Conservation (phyloP, 23 tunicate genomes). For the Trididemnum clinides region DNA sequence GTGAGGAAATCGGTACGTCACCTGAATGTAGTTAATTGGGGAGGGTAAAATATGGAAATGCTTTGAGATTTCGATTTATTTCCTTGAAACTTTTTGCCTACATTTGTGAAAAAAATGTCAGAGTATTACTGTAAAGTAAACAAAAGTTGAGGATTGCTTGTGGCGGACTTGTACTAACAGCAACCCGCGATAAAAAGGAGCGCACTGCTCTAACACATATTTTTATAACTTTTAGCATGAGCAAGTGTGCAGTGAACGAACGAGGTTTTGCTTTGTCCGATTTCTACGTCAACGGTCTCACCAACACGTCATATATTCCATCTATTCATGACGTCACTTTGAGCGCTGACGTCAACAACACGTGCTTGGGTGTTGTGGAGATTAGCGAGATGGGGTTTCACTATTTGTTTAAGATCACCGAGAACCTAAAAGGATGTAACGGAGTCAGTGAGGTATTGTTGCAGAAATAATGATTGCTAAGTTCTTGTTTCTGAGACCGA, state of each 20-base stretch:
- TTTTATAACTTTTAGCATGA: slow-evolving; percentile 5
- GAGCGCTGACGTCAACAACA: slow-evolving; percentile 18
- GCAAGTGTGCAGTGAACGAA: slow-evolving; percentile 32
- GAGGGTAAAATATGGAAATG: no score
- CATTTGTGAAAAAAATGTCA: no score
- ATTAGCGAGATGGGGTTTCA: not conserved
- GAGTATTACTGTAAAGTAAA: no score
- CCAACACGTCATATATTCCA: not conserved
- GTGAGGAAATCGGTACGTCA: no score
- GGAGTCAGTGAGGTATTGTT: not conserved
- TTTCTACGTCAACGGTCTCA: slow-evolving; percentile 35
- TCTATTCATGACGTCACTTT: slow-evolving; percentile 12
- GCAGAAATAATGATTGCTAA: not conserved
- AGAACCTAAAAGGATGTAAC: slow-evolving; percentile 14
- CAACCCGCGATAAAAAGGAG: no score
- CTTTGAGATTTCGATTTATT: no score
- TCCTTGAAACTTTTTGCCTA: no score
- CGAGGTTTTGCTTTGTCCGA: slow-evolving; percentile 6
- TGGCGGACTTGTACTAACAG: no score
- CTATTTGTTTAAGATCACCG: slow-evolving; percentile 11
- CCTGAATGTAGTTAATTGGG: no score
- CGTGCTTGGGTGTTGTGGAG: not conserved
- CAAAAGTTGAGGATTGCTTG: no score
- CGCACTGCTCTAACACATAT: no score
- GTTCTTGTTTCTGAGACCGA: no score